Evolutionary conservation across 2,888 invertebrate species (phyloP), one percentile per base, ranked within the genome.

Genomic region (Cyclophora punctaria): DNA sequence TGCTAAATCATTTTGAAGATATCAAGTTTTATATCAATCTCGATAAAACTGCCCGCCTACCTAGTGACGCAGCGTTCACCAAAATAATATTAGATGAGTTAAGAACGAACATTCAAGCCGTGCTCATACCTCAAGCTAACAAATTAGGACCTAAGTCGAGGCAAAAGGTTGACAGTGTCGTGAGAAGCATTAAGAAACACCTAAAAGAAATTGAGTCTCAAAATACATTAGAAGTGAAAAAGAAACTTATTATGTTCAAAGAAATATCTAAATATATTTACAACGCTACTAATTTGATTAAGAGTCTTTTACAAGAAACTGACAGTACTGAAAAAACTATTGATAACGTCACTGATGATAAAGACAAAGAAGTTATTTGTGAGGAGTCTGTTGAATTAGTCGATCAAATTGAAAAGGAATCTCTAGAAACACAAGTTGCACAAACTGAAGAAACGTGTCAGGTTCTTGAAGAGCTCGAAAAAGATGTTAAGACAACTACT

Each of bases 21-120:
- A 77, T 88, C 0, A 88, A 86, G 52, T 88, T 88, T 66, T 88
- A 86, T 52, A 80, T 88, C 2, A 86, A 83, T 64, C 63, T 88
- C 20, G 88, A 88, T 63, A 87, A 86, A 75, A 86, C 87, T 4
- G 88, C 88, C 3, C 74, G 87, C 60, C 53, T 83, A 45, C 87
- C 88, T 3, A 81, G 76, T 67, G 87, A 87, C 57, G 76, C 83
- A 35, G 73, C 75, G 49, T 82, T 85, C 64, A 86, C 84, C 3
- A 83, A 80, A 68, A 75, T 83, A 35, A 78, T 87, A 55, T 63
- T 88, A 48, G 68, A 76, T 45, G 80, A 84, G 51, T 57, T 87
- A 7, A 76, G 72, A 60, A 56, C 57, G 2, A 68, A 70, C 55
- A 57, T 83, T 6, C 63, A 62, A 40, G 65, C 69, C 48, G 52